Base-by-base conservation (phyloP, 37 sponge, comb jelly and placozoan species). In the Halichondria panicea region DNA sequence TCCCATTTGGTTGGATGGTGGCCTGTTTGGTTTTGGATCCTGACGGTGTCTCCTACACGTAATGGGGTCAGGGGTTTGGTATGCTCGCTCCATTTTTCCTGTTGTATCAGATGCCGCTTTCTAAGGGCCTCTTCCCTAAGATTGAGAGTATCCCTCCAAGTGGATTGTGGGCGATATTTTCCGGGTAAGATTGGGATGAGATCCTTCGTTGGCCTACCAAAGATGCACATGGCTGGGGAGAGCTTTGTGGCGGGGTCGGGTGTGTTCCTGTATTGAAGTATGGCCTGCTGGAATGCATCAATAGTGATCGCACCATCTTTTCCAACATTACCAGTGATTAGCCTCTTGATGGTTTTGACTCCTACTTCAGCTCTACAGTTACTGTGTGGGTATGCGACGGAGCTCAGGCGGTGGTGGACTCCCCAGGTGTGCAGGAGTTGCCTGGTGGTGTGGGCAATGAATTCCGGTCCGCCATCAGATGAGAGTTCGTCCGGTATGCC, bases 21-120 rank as follows among this genome's bases (percentile, higher is more conserved):
- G 59, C 80, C 80, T 43, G 60, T 69, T 69, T 68, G 80, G 70
- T 79, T 79, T 69, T 79, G 80, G 45, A 79, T 79, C 61, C 80
- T 55, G 31, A 79, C 78, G 42, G 34, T 55, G 61, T 79, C 62
- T 4, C 70, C 80, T 55, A 79, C 35, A 38, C 43, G 3, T 30
- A 75, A 64, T 59, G 64, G 76, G 45, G 55, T 9, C 35, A 79
- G 58, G 36, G 60, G 25, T 41, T 69, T 79, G 59, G 70, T 79
- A 35, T 79, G 70, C 34, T 79, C 36, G 31, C 70, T 79, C 60
- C 80, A 79, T 59, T 57, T 41, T 18, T 78, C 78, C 24, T 78
- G 78, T 15, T 78, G 67, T 18, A 32, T n/a, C 70, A 79, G 68
- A 61, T 79, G 80, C 4, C 69, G 70, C 48, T 79, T 57, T 69